Percentiles rank a stretch among this genome's conserved stretches.
Evolutionary conservation across 2,797 vertebrate species (phyloP).

Genomic region (Mormyrops attenuatus): DNA sequence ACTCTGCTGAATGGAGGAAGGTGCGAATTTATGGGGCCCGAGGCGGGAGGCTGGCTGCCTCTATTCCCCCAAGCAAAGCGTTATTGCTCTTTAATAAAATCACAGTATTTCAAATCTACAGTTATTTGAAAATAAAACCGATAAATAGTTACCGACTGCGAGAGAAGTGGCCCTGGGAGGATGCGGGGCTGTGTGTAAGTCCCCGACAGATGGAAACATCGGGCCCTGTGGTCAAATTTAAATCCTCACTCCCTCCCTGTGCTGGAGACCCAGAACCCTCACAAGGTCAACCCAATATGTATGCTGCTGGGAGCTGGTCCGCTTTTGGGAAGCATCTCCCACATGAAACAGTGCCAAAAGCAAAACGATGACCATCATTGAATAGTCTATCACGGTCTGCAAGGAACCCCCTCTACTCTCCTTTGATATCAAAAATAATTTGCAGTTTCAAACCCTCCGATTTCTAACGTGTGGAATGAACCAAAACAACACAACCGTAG

Average conservation of each 20-base stretch:
- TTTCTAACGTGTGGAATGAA: constrained; percentile 50
- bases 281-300: not conserved
- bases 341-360: not conserved
- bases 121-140: constrained; percentile 10
- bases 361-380: not conserved
- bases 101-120: not conserved
- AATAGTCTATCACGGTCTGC: too few species aligned
- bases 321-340: too few species aligned
- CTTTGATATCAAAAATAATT: constrained; percentile 30
- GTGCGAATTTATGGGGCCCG: not conserved
- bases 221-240: not conserved
- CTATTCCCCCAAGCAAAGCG: not conserved
- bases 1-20: not conserved
- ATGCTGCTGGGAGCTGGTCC: not conserved
- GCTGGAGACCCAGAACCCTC: not conserved
- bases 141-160: not conserved
- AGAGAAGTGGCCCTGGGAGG: not conserved
- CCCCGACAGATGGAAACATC: not conserved
- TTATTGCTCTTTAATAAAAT: not conserved
- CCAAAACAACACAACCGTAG: constrained; percentile 40
- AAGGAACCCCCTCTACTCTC: not conserved
- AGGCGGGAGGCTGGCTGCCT: not conserved
- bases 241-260: not conserved
- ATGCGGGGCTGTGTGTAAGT: not conserved
- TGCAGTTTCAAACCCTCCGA: constrained; percentile 29